Conservation (phyloP, 2,888 invertebrate species). For the Isotomurus palustris region DNA sequence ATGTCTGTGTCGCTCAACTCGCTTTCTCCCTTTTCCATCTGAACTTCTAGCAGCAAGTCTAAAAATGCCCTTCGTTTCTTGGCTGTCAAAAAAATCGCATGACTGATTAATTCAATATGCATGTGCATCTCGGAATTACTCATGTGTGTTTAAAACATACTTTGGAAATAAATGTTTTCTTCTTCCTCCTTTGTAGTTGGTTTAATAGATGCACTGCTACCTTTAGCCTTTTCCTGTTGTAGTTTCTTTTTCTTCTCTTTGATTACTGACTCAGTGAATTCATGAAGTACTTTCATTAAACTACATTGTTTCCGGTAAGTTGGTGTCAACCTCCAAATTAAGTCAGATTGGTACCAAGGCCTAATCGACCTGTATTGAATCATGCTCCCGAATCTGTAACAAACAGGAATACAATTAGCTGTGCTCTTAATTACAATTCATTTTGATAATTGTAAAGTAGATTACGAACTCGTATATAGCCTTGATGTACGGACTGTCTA, state of each 20-base stretch:
- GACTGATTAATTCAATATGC: not conserved
- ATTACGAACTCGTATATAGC: constrained; percentile 9
- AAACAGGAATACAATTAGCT: no score
- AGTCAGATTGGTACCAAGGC: constrained; percentile 56
- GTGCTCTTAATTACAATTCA: no score
- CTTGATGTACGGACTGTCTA: constrained; percentile 13
- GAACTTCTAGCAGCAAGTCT: constrained; percentile 56
- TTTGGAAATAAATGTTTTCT: constrained; percentile 5
- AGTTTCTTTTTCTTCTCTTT: not conserved
- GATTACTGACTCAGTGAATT: constrained; percentile 52
- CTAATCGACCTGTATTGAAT: constrained; percentile 54
- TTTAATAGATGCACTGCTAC: not conserved
- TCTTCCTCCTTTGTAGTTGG: not conserved
- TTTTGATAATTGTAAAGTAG: not conserved
- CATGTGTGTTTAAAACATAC: not conserved
- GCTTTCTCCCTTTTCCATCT: constrained; percentile 50
- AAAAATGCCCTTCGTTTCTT: constrained; percentile 53
- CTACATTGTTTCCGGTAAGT: constrained; percentile 53
- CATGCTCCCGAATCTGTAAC: constrained; percentile 55
- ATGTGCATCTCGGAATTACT: not conserved
- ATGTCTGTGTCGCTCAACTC: constrained; percentile 49
- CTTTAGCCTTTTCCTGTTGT: not conserved
- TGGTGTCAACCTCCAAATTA: constrained; percentile 53
- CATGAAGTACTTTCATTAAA: constrained; percentile 54
- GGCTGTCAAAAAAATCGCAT: not conserved